phyloP scores from a whole-genome alignment of 2,888 invertebrate species.

The Lottia scabra region DNA sequence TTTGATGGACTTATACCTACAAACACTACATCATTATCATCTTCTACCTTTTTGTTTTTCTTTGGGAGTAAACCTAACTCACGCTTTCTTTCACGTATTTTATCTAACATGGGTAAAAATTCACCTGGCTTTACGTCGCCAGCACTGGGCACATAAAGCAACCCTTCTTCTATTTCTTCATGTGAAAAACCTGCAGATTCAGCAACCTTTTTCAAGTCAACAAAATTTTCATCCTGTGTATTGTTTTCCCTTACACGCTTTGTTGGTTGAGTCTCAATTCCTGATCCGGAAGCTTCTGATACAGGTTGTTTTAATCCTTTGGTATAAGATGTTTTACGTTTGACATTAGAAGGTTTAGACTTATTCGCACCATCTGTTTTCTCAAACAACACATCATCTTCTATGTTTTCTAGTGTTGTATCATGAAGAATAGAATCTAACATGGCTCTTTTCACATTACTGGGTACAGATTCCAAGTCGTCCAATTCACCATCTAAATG shows the following conservation, averaged over 20 bases:
- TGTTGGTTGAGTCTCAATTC: slow-evolving; percentile 15
- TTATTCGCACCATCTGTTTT: slow-evolving; percentile 8
- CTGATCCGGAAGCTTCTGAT: slow-evolving; percentile 10
- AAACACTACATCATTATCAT: not conserved
- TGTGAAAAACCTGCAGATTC: slow-evolving; percentile 38
- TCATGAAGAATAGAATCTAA: slow-evolving; percentile 39
- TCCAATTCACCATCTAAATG: slow-evolving; percentile 38
- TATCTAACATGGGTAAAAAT: slow-evolving; percentile 41
- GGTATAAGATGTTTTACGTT: not conserved
- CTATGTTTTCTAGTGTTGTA: slow-evolving; percentile 28
- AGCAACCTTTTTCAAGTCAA: slow-evolving; percentile 42
- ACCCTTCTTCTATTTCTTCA: slow-evolving; percentile 38
- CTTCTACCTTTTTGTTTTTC: slow-evolving; percentile 14
- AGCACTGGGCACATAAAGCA: slow-evolving; percentile 41
- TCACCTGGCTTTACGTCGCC: slow-evolving; percentile 40
- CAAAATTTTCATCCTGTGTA: slow-evolving; percentile 1
- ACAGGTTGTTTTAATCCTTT: not conserved
- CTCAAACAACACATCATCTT: slow-evolving; percentile 32
- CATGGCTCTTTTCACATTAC: slow-evolving; percentile 41
- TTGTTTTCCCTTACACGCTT: not conserved
- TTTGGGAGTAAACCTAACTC: slow-evolving; percentile 6
- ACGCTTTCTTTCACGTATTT: slow-evolving; percentile 18
- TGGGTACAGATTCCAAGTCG: slow-evolving; percentile 37
- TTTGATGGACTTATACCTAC: not conserved
- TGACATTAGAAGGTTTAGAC: not conserved